These are phyloP conservation scores for Hetaerina americana DNA, from an alignment of 1,140 invertebrate genomes.

Conservation along the genomic window DNA sequence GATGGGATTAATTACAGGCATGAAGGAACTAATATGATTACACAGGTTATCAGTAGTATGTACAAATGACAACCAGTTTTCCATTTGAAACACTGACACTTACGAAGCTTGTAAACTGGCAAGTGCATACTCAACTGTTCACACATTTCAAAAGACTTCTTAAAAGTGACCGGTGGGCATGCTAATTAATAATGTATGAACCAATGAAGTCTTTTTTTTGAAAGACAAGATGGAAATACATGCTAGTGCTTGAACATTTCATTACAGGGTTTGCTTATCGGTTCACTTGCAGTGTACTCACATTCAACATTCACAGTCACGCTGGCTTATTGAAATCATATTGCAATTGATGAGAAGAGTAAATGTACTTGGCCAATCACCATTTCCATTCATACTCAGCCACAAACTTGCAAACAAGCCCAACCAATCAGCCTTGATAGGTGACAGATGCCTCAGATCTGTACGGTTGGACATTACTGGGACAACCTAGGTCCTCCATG, in stretches of 20 bases:
- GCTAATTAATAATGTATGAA: neutral
- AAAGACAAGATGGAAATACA: neutral
- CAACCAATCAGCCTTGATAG: neutral
- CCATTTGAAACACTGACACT: neutral
- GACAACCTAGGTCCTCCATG: neutral
- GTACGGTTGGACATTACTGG: neutral
- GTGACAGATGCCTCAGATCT: neutral
- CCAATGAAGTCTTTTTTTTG: neutral
- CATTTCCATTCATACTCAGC: neutral
- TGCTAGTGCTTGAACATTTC: neutral
- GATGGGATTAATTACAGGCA: neutral
- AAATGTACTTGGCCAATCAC: neutral
- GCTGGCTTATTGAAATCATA: neutral
- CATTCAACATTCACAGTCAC: neutral
- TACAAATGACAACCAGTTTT: neutral
- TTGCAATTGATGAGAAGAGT: neutral
- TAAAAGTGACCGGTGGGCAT: neutral
- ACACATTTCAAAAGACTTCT: neutral
- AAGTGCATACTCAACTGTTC: neutral
- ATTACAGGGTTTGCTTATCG: neutral
- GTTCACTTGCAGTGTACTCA: neutral
- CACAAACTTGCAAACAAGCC: neutral
- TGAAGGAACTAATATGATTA: neutral
- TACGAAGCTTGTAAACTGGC: neutral
- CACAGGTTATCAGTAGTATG: neutral